A percentile compares a stretch with the other conserved stretches of the same genome.
Evolutionary conservation across 2,113 vertebrate genomes (phyloP).

Genomic region (Sciurus niger): DNA sequence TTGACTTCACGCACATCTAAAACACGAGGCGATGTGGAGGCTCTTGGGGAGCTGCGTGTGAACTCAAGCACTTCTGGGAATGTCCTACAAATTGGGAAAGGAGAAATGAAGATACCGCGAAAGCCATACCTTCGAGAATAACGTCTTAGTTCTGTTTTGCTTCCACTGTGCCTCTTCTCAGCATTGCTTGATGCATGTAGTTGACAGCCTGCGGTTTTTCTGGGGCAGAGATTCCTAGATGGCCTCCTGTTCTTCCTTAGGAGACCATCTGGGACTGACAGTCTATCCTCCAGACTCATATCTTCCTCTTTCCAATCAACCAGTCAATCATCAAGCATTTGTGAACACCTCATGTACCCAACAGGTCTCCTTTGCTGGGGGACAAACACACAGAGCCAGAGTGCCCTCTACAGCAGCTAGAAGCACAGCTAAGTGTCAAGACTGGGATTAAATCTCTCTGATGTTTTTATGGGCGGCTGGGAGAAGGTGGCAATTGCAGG

Average conservation of each 20-base stretch:
- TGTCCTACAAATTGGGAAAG: background rate
- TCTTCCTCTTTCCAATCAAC: conserved; percentile 62
- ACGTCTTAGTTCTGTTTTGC: conserved; percentile 47
- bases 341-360: background rate
- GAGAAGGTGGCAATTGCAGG: background rate
- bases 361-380: background rate
- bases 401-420: background rate
- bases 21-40: background rate
- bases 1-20: background rate
- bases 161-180: background rate
- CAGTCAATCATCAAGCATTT: conserved; percentile 68
- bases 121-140: background rate
- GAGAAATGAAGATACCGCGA: background rate
- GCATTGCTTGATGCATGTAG: conserved; percentile 54
- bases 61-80: background rate
- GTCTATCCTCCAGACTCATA: conserved; percentile 66
- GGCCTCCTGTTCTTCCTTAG: conserved; percentile 80
- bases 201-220: conserved; percentile 73
- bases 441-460: background rate
- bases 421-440: background rate
- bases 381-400: background rate
- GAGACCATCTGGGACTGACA: conserved; percentile 82
- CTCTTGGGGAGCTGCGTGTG: background rate
- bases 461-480: background rate
- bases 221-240: conserved; percentile 83